Evolutionary conservation across 2,797 vertebrate genomes (phyloP).

Genomic region (Pteropus rufus): DNA sequence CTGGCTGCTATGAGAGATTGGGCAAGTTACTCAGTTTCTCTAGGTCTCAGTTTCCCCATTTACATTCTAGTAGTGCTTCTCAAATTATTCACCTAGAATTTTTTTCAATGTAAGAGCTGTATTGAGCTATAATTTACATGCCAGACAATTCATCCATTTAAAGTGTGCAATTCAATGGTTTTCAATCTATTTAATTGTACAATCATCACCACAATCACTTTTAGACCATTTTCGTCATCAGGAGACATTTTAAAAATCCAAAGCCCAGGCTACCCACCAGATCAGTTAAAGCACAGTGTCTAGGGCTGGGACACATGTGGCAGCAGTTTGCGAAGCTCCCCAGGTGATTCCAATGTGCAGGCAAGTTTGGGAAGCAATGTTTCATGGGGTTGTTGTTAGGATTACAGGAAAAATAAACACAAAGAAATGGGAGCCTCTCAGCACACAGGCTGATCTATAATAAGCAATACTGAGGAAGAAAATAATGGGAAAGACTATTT

Average conservation of each 20-base stretch:
- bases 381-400: not conserved
- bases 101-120: not conserved
- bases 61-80: not conserved
- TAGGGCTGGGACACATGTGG: accelerated
- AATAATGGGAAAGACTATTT: not conserved
- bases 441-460: not conserved
- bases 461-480: not conserved
- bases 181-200: not conserved
- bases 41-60: not conserved
- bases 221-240: not conserved
- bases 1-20: not conserved
- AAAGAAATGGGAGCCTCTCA: not conserved
- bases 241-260: not conserved
- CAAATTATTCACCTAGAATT: not conserved
- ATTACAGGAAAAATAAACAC: not conserved
- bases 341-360: not conserved
- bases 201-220: not conserved
- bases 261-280: not conserved
- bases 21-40: not conserved
- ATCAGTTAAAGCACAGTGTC: not conserved
- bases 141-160: not conserved
- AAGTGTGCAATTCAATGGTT: not conserved
- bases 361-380: not conserved
- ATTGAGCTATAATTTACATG: not conserved
- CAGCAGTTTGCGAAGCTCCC: not conserved